Evolutionary conservation across 2,113 vertebrate species (phyloP).

Genomic region (Sapayoa aenigma): DNA sequence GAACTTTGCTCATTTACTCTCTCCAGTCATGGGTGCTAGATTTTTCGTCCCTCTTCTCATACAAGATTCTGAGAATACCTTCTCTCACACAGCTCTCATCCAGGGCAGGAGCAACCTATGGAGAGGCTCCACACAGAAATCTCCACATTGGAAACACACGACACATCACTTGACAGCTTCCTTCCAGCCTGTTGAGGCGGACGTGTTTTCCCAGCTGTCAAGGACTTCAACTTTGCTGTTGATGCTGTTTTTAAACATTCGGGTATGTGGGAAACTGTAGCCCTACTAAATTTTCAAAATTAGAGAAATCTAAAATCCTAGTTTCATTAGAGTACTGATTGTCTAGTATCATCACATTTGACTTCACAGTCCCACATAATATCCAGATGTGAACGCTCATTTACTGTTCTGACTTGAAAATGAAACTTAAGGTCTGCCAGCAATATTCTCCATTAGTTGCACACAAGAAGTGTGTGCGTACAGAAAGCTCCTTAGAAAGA

Average conservation of each 20-base stretch:
- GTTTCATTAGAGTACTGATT: neutral
- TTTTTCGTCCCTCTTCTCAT: neutral
- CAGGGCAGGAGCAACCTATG: neutral
- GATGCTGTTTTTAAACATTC: neutral
- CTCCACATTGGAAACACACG: neutral
- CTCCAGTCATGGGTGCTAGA: neutral
- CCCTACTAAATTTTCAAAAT: neutral
- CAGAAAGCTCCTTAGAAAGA: neutral
- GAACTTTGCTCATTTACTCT: neutral
- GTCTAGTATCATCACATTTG: neutral
- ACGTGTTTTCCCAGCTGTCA: neutral
- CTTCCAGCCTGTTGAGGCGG: neutral
- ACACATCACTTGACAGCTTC: neutral
- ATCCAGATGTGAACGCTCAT: neutral
- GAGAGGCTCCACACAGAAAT: neutral
- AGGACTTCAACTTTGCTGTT: neutral
- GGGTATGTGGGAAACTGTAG: neutral
- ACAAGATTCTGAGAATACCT: neutral
- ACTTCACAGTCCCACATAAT: neutral
- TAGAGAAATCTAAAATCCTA: neutral
- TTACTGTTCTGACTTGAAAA: neutral
- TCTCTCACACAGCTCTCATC: neutral
- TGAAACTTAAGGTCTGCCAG: neutral
- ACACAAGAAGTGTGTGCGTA: neutral
- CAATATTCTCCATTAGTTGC: neutral